Base-by-base conservation (phyloP, 2,888 invertebrate species). In the Nasonovia ribisnigri region DNA sequence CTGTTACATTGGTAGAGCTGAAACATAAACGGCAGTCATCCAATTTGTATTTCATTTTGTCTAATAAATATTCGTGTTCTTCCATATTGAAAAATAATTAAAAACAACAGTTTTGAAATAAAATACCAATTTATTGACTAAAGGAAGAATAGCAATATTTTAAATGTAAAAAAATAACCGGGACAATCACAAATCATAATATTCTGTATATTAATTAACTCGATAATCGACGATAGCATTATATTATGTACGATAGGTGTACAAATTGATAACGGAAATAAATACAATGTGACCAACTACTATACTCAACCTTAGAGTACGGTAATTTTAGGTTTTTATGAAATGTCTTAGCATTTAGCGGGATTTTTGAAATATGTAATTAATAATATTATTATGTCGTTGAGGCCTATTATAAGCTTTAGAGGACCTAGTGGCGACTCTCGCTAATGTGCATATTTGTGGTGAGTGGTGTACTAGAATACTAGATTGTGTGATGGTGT, bases 11-110 rank as follows among this genome's bases (percentile, higher is more conserved):
- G 3, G 54, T n/a, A 48, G 84, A 48, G 3, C 90, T 90, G 86
- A 90, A 51, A 67, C 93, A 93, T 20, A 93, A 51, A 36, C 93
- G 90, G 42, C 93, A 93, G 10, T 90, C 13, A 5, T 86, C 5
- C n/a, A n/a, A 46, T 54, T 84, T 54, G 0, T 84, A 16, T 43
- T 88, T n/a, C 1, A n/a, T 42, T 29, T 54, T 26, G 20, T 77
- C 46, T 16, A n/a, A 42, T 42, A 8, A 51, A 6, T 43, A 3
- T 6, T 42, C 48, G 26, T 26, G 26, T 92, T 88, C 67, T 43
- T 51, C 88, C 87, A 88, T 92, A 57, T 24, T 42, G 29, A 20
- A 43, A 42, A 16, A 54, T 13, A 42, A 88, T 88, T 88, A 54
- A 88, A 43, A 43, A 54, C 20, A 26, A 42, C 1, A 36, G 0